Evolutionary conservation across 2,113 vertebrate species (phyloP), one percentile per base, ranked within the genome.

Genomic region (Eolophus roseicapilla): DNA sequence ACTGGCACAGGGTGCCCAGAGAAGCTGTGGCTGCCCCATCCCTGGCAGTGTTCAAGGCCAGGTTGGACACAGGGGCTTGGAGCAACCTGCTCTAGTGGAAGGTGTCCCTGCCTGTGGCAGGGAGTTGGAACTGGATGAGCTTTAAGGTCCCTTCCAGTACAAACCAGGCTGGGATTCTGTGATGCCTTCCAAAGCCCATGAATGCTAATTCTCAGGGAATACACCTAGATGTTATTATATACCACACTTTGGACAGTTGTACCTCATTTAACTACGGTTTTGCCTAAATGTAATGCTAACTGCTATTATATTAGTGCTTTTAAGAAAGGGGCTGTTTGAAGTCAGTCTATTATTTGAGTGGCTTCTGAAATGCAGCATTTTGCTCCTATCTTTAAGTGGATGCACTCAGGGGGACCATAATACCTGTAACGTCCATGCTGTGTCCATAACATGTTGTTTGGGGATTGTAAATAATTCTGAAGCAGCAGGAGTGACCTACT

Each of bases 401-500:
- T 24, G 69, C 47, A 62, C 81, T 59, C 12, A n/a, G 4, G 27
- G 80, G 91, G 92, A 31, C 67, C 6, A 0, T 76, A 17, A 37
- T 80, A 83, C 52, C 28, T 41, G 7, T 3, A 2, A 33, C 2
- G 0, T 50, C 71, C 80, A 65, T 63, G 74, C 35, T 60, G 59
- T 85, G 67, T 78, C 88, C 64, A 6, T 46, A 88, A 2, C 0
- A 2, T 52, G 25, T 24, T 74, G 60, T 64, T 82, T 55, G 62
- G 74, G 93, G 83, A 47, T 75, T 91, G 91, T 81, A 91, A 91
- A 93, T 94, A 75, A 95, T 96, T 95, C 95, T 82, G 82, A 92
- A 92, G 95, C 87, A 64, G 92, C 89, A 96, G 95, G 96, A 86
- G 85, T 97, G 96, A 97, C 97, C 97, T 97, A 96, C 79, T 97